Conservation (phyloP, 1,140 invertebrate genomes). For the Vanessa atalanta region DNA sequence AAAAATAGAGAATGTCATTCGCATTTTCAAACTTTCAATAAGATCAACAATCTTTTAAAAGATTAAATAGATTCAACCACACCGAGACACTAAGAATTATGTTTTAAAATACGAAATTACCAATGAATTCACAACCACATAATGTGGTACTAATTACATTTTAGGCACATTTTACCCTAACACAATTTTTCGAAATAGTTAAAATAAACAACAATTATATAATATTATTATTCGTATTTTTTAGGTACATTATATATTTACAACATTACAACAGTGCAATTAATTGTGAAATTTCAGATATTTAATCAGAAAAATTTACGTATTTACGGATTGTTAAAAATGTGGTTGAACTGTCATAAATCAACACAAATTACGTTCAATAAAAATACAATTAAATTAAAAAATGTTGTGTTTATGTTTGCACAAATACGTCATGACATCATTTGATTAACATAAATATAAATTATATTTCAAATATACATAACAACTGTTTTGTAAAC, state of each 20-base stretch:
- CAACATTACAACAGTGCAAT: neutral
- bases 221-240: neutral
- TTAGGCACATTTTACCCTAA: constrained; percentile 32
- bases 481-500: neutral
- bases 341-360: constrained; percentile 1
- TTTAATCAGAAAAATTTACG: too few relatives aligned
- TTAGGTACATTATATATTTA: constrained; percentile 2
- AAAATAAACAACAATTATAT: neutral
- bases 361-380: neutral
- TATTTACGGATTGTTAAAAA: neutral
- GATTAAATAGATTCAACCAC: constrained; percentile 17
- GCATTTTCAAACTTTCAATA: constrained; percentile 10
- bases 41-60: constrained; percentile 18
- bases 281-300: neutral
- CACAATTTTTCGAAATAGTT: constrained; percentile 1
- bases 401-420: too few relatives aligned
- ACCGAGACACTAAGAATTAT: constrained; percentile 18
- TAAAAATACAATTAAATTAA: too few relatives aligned
- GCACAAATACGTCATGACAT: too few relatives aligned
- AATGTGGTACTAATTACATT: constrained; percentile 15
- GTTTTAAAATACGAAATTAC: constrained; percentile 10
- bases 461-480: neutral
- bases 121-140: constrained; percentile 24
- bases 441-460: too few relatives aligned
- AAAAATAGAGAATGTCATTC: neutral